Conservation (phyloP, 2,113 vertebrate genomes). For the Polypterus bichir region DNA sequence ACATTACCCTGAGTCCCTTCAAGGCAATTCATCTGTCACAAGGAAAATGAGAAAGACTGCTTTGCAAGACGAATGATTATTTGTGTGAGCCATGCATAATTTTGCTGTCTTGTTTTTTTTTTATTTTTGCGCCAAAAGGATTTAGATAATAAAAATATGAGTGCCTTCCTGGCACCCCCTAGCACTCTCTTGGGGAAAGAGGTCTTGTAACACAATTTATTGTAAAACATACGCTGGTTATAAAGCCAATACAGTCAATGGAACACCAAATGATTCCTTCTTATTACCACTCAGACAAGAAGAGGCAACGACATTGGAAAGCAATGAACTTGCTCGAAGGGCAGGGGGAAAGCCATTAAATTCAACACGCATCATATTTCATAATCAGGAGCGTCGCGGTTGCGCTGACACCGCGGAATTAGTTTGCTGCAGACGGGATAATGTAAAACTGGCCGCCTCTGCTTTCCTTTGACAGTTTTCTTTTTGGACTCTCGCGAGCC, state of each 20-base stretch:
- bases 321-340: constrained; percentile 55
- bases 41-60: not conserved
- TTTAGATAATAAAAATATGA: constrained; percentile 25
- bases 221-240: constrained; percentile 55
- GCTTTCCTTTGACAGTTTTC: constrained; percentile 47
- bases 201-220: constrained; percentile 52
- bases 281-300: constrained; percentile 61
- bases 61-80: not conserved
- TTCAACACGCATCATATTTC: constrained; percentile 62
- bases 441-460: constrained; percentile 48
- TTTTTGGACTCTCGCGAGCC: constrained; percentile 35
- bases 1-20: not conserved
- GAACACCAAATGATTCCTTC: constrained; percentile 39
- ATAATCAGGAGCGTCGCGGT: constrained; percentile 58
- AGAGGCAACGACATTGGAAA: constrained; percentile 58
- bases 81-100: constrained; percentile 21
- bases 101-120: constrained; percentile 4
- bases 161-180: constrained; percentile 31
- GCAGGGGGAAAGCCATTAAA: constrained; percentile 56
- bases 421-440: constrained; percentile 52
- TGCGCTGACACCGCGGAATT: constrained; percentile 52
- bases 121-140: constrained; percentile 13
- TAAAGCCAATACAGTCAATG: constrained; percentile 42
- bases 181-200: constrained; percentile 40
- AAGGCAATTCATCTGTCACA: not conserved